phyloP scores from a whole-genome alignment of 2,888 invertebrate genomes.

The Salpingus planirostris region DNA sequence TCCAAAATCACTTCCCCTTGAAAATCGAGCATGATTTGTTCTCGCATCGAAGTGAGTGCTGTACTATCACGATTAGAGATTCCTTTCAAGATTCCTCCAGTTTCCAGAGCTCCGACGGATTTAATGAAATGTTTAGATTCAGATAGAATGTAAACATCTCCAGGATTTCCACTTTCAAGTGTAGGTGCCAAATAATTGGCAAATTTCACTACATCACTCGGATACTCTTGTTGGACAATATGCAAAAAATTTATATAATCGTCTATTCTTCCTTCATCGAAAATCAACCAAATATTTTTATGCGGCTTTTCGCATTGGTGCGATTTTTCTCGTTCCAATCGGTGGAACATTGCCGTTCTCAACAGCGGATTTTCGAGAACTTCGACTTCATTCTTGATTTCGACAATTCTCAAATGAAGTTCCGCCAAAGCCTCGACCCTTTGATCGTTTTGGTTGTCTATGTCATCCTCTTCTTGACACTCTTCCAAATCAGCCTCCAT shows the following conservation, averaged over 20 bases:
- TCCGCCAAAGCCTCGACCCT: constrained; percentile 45
- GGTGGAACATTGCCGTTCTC: constrained; percentile 41
- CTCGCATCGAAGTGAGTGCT: constrained; percentile 40
- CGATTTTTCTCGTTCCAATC: constrained; percentile 13
- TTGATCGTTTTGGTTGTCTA: constrained; percentile 22
- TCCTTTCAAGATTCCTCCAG: constrained; percentile 40
- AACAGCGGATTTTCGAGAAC: constrained; percentile 51
- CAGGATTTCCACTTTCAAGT: constrained; percentile 37
- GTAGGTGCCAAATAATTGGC: constrained; percentile 36
- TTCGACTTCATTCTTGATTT: constrained; percentile 51
- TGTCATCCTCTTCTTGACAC: constrained; percentile 18
- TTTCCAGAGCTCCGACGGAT: constrained; percentile 45
- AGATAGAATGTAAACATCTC: constrained; percentile 46
- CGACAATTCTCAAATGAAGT: constrained; percentile 47
- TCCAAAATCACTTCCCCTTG: constrained; percentile 45
- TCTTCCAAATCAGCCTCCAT: constrained; percentile 39
- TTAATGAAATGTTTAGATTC: constrained; percentile 45
- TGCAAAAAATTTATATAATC: constrained; percentile 43
- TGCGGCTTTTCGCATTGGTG: no score
- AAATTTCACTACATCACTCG: constrained; percentile 40
- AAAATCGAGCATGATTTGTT: constrained; percentile 48
- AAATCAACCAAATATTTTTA: constrained; percentile 40
- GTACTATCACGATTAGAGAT: constrained; percentile 24
- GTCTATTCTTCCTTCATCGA: constrained; percentile 41
- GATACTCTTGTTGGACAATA: constrained; percentile 34